Evolutionary conservation across 2,113 vertebrate genomes (phyloP).

Genomic region (Tautogolabrus adspersus): DNA sequence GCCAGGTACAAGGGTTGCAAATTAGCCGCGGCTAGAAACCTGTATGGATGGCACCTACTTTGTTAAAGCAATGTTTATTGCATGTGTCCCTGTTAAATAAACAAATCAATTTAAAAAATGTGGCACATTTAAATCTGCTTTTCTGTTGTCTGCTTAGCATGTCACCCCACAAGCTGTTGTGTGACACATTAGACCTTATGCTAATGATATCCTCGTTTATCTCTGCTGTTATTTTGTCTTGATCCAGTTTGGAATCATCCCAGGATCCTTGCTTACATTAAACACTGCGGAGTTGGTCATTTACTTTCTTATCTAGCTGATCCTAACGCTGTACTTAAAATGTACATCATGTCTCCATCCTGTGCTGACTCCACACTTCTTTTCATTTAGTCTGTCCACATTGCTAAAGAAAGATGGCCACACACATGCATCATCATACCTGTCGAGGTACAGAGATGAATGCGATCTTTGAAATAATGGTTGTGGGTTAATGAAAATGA

Average conservation of each 20-base stretch:
- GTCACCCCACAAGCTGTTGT: slow-evolving; percentile 46
- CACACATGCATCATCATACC: slow-evolving; percentile 47
- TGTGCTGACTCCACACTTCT: slow-evolving; percentile 54
- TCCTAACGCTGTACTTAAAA: slow-evolving; percentile 10
- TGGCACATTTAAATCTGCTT: slow-evolving; percentile 57
- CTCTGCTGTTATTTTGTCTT: slow-evolving; percentile 10
- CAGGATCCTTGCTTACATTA: background rate
- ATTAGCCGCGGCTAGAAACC: too few relatives aligned
- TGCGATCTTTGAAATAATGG: slow-evolving; percentile 81
- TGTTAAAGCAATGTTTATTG: background rate
- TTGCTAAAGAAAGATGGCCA: slow-evolving; percentile 14
- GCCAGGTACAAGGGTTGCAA: too few relatives aligned
- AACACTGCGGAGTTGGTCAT: background rate
- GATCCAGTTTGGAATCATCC: background rate
- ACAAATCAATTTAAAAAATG: too few relatives aligned
- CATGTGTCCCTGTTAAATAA: slow-evolving; percentile 8
- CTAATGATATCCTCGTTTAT: slow-evolving; percentile 40
- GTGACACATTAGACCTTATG: slow-evolving; percentile 21
- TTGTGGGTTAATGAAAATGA: slow-evolving; percentile 80
- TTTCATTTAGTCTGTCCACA: slow-evolving; percentile 39
- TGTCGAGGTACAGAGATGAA: slow-evolving; percentile 48
- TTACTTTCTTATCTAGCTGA: slow-evolving; percentile 2
- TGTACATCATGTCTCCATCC: background rate
- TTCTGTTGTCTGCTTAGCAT: slow-evolving; percentile 31
- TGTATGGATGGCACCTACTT: too few relatives aligned